Evolutionary conservation across 1,140 invertebrate genomes (phyloP).

Genomic region (Drosophila orosa): DNA sequence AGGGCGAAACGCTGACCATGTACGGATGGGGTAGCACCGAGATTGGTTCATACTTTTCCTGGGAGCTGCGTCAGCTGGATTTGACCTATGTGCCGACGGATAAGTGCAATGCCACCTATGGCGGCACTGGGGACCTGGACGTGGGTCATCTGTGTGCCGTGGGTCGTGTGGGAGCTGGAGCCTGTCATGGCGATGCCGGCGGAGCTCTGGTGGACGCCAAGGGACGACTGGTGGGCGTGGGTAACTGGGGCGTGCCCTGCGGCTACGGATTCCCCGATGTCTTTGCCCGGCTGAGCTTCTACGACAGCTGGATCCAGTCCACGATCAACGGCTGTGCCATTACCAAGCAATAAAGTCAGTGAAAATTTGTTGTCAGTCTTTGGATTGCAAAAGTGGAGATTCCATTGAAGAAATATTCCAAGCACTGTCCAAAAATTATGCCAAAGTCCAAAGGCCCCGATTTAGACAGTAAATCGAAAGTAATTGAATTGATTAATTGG

Average conservation of each 20-base stretch:
- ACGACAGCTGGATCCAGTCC: conserved; percentile 74
- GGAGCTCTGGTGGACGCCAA: conserved; percentile 64
- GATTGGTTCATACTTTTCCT: conserved; percentile 25
- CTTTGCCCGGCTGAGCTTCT: conserved; percentile 82
- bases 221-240: conserved; percentile 69
- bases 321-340: conserved; percentile 63
- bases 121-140: conserved; percentile 47
- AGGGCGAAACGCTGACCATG: conserved; percentile 80
- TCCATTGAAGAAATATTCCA: background rate
- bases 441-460: conserved; percentile 26
- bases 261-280: conserved; percentile 85
- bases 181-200: conserved; percentile 73
- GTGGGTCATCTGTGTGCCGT: conserved; percentile 86
- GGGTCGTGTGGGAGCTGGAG: conserved; percentile 85
- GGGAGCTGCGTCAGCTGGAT: conserved; percentile 65
- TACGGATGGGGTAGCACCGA: conserved; percentile 85
- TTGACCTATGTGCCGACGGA: conserved; percentile 53
- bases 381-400: background rate
- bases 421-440: background rate
- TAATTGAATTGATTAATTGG: conserved; percentile 29
- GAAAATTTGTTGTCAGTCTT: conserved; percentile 14
- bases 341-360: conserved; percentile 16
- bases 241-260: conserved; percentile 86
- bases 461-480: conserved; percentile 4
- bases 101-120: conserved; percentile 51